Percentiles rank a stretch among this genome's conserved stretches.
Conservation (phyloP, 53 echinoderm and acorn worm genomes). For the Zoroaster sp. region DNA sequence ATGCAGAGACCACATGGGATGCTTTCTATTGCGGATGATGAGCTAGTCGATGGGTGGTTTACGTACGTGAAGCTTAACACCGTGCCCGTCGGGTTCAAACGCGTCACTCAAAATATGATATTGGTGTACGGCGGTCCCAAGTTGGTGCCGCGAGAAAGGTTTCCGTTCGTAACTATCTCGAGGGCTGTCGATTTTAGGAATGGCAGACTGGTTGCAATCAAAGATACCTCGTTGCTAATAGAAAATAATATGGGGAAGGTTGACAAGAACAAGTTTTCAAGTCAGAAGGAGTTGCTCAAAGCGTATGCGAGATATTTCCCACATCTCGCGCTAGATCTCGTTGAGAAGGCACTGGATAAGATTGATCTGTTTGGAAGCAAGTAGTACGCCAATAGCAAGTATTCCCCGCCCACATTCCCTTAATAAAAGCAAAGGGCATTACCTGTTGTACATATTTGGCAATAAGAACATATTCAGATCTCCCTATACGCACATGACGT, state of each 20-base stretch:
- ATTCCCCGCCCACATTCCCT: too few species aligned
- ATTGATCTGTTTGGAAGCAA: not conserved
- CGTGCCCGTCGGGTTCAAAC: not conserved
- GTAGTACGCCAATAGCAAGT: too few species aligned
- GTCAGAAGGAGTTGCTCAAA: not conserved
- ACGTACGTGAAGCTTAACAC: not conserved
- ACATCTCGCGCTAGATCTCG: conserved; percentile 7
- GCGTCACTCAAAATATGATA: not conserved
- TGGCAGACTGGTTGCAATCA: conserved; percentile 28
- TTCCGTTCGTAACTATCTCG: not conserved
- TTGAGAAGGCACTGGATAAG: not conserved
- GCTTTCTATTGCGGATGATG: not conserved
- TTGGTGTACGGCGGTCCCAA: not conserved
- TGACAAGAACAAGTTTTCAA: not conserved
- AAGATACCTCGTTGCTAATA: not conserved
- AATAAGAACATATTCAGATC: too few species aligned
- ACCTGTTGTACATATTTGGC: too few species aligned
- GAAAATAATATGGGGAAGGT: conserved; percentile 12
- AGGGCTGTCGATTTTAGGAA: not conserved
- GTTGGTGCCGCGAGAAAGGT: not conserved
- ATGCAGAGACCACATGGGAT: not conserved
- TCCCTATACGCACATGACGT: too few species aligned
- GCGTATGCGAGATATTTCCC: conserved; percentile 26
- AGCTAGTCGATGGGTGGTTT: not conserved
- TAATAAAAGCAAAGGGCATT: too few species aligned